These are phyloP conservation scores for Rhimphoctona megacephalus DNA, from an alignment of 2,888 invertebrate genomes.

Conservation along the genomic window DNA sequence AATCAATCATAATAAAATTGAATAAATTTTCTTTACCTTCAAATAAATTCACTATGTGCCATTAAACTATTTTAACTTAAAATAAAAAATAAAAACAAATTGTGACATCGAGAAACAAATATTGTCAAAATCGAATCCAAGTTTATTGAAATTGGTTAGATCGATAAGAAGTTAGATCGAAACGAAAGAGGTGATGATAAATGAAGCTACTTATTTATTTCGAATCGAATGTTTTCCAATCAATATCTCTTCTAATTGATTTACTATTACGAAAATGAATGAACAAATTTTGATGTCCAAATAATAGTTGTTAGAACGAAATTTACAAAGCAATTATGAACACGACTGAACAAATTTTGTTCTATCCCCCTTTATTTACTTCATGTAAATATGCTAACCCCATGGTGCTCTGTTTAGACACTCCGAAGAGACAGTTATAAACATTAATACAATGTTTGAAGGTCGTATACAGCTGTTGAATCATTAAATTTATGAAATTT, in stretches of 20 bases:
- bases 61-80: not conserved
- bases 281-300: not conserved
- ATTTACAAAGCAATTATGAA: not conserved
- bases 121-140: not conserved
- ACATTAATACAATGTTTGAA: slow-evolving; percentile 3
- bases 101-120: not conserved
- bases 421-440: not conserved
- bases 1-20: slow-evolving; percentile 16
- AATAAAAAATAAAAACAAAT: not conserved
- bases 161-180: not conserved
- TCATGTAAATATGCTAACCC: not conserved
- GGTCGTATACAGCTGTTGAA: not conserved
- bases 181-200: not conserved
- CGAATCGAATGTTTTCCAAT: not conserved
- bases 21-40: not conserved
- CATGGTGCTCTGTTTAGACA: not conserved
- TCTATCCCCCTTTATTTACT: not conserved
- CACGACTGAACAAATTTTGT: not conserved
- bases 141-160: not conserved
- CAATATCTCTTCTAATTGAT: not conserved
- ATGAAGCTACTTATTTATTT: not conserved
- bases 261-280: not conserved
- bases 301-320: not conserved
- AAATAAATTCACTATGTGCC: not conserved
- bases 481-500: not conserved